phyloP scores from a whole-genome alignment of 35 echinoderm and acorn worm species.

The Nesometra sesokonis region DNA sequence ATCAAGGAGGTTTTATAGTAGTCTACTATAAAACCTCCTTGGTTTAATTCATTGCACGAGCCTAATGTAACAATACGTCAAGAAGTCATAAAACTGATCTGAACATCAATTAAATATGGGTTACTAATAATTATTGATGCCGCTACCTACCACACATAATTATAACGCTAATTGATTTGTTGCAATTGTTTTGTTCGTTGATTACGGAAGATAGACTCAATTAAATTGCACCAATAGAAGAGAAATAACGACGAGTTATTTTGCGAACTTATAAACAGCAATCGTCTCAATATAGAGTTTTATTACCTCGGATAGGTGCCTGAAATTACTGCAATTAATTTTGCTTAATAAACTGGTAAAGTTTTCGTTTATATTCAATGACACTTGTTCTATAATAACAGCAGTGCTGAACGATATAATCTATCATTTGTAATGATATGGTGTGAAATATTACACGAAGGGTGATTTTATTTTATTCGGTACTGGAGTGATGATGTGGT shows the following conservation, averaged over 20 bases:
- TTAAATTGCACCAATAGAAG: not conserved
- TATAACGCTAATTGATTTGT: not conserved
- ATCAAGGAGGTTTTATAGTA: too few species aligned
- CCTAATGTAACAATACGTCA: not conserved
- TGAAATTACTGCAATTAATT: not conserved
- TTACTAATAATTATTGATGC: not conserved
- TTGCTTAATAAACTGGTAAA: not conserved
- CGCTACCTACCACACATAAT: not conserved
- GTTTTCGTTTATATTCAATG: not conserved
- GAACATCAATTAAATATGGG: not conserved
- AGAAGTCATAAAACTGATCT: not conserved
- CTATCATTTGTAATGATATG: too few species aligned
- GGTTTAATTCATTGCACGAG: too few species aligned
- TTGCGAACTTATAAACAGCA: not conserved
- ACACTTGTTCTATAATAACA: not conserved
- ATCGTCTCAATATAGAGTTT: not conserved
- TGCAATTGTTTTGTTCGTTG: not conserved
- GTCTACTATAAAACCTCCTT: too few species aligned
- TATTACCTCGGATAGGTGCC: not conserved
- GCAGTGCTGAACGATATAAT: too few species aligned
- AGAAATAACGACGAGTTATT: not conserved
- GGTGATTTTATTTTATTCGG: not conserved
- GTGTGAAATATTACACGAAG: not conserved
- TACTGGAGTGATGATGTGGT: not conserved
- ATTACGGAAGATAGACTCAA: not conserved